phyloP scores from a whole-genome alignment of 2,113 vertebrate species.

The Myrmecophaga tridactyla region DNA sequence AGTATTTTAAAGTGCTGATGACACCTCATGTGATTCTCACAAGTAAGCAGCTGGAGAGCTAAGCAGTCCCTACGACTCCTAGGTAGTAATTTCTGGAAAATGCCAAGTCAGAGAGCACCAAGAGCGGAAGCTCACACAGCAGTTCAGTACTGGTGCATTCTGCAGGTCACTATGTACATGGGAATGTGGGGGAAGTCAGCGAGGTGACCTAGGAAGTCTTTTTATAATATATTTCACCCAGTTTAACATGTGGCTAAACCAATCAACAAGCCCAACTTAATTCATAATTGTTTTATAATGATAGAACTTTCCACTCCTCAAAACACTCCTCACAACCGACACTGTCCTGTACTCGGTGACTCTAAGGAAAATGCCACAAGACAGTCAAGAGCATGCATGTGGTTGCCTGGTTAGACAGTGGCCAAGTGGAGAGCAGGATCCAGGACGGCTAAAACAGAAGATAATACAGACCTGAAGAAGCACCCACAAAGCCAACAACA shows the following conservation, averaged over 20 bases:
- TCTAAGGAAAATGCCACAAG: not conserved
- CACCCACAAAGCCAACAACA: not conserved
- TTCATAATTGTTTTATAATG: not conserved
- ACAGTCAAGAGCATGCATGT: not conserved
- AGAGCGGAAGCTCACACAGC: not conserved
- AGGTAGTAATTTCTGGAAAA: not conserved
- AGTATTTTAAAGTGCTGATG: not conserved
- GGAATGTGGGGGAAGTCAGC: no score
- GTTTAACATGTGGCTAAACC: not conserved
- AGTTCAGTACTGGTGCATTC: not conserved
- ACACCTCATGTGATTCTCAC: not conserved
- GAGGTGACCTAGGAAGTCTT: not conserved
- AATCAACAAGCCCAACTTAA: not conserved
- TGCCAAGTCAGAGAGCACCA: not conserved
- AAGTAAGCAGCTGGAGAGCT: not conserved
- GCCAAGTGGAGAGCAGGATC: not conserved
- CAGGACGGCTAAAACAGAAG: not conserved
- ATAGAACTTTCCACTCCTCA: not conserved
- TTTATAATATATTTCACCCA: not conserved
- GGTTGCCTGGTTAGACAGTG: not conserved
- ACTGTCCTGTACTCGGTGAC: not conserved
- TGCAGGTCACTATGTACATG: accelerated
- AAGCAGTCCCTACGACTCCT: not conserved
- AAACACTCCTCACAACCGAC: not conserved
- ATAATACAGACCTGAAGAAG: not conserved